Base-by-base conservation (phyloP, 2,797 vertebrate genomes). In the Tokudaia tokunoshimensis region DNA sequence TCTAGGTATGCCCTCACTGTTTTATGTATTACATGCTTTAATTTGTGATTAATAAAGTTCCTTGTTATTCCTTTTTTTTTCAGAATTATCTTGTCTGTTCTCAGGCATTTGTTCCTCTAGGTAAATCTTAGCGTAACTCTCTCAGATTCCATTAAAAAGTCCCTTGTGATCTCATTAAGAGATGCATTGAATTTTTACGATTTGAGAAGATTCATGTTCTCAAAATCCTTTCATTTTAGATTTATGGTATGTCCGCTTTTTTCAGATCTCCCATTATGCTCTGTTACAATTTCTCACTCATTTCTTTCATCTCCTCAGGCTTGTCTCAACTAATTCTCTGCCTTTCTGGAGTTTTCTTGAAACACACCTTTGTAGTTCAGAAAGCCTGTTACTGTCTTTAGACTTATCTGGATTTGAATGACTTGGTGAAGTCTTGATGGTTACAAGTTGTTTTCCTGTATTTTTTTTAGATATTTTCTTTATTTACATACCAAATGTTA, bases 71-170 rank as follows among this genome's bases (percentile, higher is more conserved):
- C 15, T 50, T 31, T 31, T 67, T 67, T 81, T 89, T 95, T 61
- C 11, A 61, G 72, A 96, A 90, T 92, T n/a, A 67, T 55, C 26
- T 86, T 82, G 6, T 61, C 44, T 80, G 13, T 92, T 10, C 19
- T 86, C 86, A 94, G 17, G 34, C 34, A 88, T 61, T 91, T 88
- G 44, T 15, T 55, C 11, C 15, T 81, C 59, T 59, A 85, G 12
- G 81, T 92, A 17, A 94, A 84, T 70, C 92, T 90, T 26, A 92
- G 15, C 81, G 81, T 24, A 59, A 83, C 3, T 1, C 52, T 90
- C 19, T 92, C 19, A 94, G 72, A 79, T 95, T 65, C 50, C 31
- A 84, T 67, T 72, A 80, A 92, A 82, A 79, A 29, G 67, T 72
- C 14, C 26, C 11, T 78, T 92, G 74, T 3, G 5, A 4, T 87